Evolutionary conservation across 2,797 vertebrate species (phyloP).

Genomic region (Tolypeutes matacus): DNA sequence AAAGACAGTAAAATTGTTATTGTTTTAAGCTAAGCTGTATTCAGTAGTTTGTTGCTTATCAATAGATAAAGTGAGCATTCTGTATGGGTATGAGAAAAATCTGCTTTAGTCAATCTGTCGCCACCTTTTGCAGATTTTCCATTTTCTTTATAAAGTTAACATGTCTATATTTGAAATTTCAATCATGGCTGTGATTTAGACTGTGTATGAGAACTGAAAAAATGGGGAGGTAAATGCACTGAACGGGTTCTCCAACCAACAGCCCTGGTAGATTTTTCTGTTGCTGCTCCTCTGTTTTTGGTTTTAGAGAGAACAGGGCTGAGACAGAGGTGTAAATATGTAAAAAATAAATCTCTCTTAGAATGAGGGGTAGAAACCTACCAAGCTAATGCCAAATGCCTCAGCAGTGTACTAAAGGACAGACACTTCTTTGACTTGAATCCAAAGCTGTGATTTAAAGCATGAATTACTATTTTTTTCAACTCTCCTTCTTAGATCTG

Average conservation of each 20-base stretch:
- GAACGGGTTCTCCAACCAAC: not conserved
- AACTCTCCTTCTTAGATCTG: not conserved
- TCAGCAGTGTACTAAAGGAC: not conserved
- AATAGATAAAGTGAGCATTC: not conserved
- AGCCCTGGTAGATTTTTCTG: not conserved
- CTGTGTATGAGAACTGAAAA: not conserved
- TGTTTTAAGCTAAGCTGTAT: not conserved
- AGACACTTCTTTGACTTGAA: not conserved
- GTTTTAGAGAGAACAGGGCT: conserved; percentile 9
- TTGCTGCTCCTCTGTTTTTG: not conserved
- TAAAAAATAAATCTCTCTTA: not conserved
- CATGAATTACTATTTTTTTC: not conserved
- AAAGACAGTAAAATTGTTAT: not conserved
- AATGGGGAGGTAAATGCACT: not conserved
- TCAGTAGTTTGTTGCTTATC: not conserved
- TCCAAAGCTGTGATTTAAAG: not conserved
- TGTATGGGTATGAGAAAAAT: not conserved
- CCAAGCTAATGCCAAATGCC: not conserved
- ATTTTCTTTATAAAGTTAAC: not conserved
- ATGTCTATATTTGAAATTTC: not conserved
- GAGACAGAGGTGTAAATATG: not conserved
- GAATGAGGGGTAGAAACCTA: not conserved
- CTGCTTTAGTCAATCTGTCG: not conserved
- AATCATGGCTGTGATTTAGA: not conserved
- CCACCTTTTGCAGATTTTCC: not conserved